Evolutionary conservation across 2,797 vertebrate species (phyloP), one percentile per base, ranked within the genome.

Genomic region (Epinephelus malabaricus): DNA sequence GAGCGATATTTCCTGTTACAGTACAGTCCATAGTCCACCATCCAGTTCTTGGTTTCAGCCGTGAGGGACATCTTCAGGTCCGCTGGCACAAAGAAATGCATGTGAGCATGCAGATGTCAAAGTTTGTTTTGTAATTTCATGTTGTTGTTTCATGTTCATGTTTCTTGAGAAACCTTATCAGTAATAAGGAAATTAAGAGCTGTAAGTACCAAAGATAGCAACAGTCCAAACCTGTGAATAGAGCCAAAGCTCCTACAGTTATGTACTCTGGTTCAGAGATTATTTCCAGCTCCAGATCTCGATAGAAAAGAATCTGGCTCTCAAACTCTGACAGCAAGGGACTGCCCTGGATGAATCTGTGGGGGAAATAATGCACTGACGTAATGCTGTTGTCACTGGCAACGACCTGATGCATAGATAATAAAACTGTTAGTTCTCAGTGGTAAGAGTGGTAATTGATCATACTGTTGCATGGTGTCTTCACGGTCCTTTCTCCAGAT

Each of bases 401-500:
- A 43, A 9, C 34, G 30, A 49, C 38, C 14, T 45, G 15, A 64
- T 58, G 3, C 18, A 55, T 1, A 19, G 13, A 38, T 50, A 53
- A 17, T 34, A n/a, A 30, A 59, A n/a, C 14, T 8, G 15, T 53
- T 21, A 17, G 25, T 38, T 53, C 4, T 60, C 19, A 59, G 14
- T 30, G 5, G 27, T 30, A 30, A 30, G 27, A 30, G 1, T 30
- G 27, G 27, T 30, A 30, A 30, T 30, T 30, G 0, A 30, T 69
- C 59, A 3, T 93, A 94, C 94, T 72, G 93, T 69, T 83, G 87
- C 87, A 98, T 94, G 25, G 95, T 94, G 80, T 97, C 96, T 81
- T 98, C 96, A 73, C 96, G 96, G 76, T 98, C 96, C 69, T 92
- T 95, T 86, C 95, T 97, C 98, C 98, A 99, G 90, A 99, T 95